Evolutionary conservation across 2,888 invertebrate species (phyloP), one percentile per base, ranked within the genome.

Genomic region (Mythimna albipuncta): DNA sequence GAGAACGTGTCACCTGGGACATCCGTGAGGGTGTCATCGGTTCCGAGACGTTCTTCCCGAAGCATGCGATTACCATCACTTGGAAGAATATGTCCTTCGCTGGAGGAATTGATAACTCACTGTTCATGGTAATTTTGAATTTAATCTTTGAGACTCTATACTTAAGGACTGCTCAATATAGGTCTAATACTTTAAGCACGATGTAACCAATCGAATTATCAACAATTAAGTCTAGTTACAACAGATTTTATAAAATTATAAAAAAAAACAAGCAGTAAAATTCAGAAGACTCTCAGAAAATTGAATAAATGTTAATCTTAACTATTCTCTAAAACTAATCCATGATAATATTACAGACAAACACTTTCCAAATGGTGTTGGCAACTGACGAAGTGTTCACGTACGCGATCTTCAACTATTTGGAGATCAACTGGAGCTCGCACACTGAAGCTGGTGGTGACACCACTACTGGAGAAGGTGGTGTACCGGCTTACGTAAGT

Each of bases 1-100:
- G 98, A 58, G 98, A 99, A 91, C 97, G 99, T 67, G 89, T 98
- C 2, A 98, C 97, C 87, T 98, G 99, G 98, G 99, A 99, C 90
- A 98, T 99, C 74, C 97, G 98, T 62, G 97, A 98, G 85, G 99
- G 99, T 13, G 98, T 99, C 35, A 98, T 99, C 41, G 99, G 99
- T 0, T 98, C 99, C 0, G 98, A 98, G 59, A 98, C 98, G 3
- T 99, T 99, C 94, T 97, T 97, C 83, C 99, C 99, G 0, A 99
- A 99, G 90, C 99, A 99, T 90, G 98, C 98, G 5, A 96, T 98
- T 74, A 98, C 99, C 77, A 97, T 98, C 70, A 99, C 99, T 0
- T 99, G 99, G 99, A 99, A 98, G 93, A 99, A 99, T 93, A 98
- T 99, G 94, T 98, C 99, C 0, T 99, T 99, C 91, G 97, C 98